Conservation (phyloP, 2,888 invertebrate species). For the Acrocyrtus sp. region DNA sequence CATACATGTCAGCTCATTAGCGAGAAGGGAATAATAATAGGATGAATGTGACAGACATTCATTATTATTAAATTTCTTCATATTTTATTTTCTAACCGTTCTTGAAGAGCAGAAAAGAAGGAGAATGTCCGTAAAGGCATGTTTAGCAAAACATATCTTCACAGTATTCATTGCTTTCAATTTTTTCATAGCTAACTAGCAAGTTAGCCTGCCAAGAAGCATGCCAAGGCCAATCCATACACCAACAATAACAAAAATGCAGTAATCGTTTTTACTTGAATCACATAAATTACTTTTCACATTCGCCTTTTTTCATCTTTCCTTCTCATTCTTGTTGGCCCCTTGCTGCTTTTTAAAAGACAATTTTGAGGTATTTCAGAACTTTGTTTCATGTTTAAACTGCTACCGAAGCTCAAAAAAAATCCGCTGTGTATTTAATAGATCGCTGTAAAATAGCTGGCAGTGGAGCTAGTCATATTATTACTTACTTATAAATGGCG, state of each 20-base stretch:
- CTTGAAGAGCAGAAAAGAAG: conserved; percentile 20
- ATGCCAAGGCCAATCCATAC: conserved; percentile 49
- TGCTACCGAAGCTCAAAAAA: no score
- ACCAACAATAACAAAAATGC: conserved; percentile 31
- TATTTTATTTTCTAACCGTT: conserved; percentile 52
- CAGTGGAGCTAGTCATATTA: no score
- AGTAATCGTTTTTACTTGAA: conserved; percentile 50
- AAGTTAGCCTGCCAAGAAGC: conserved; percentile 28
- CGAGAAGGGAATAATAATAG: conserved; percentile 51
- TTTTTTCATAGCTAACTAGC: no score
- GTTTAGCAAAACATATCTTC: no score
- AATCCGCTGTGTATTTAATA: no score
- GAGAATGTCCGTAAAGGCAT: conserved; percentile 4
- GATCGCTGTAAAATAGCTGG: no score
- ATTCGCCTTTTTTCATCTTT: conserved; percentile 3
- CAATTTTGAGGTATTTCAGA: no score
- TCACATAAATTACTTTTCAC: conserved; percentile 41
- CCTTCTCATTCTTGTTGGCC: neutral
- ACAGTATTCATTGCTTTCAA: no score
- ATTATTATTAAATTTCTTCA: conserved; percentile 54
- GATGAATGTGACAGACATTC: conserved; percentile 54
- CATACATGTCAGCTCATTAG: conserved; percentile 54
- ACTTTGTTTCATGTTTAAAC: no score
- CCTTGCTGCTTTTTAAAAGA: no score
- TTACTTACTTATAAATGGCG: no score